Conservation (phyloP, 2,113 vertebrate species). For the Colinus virginianus region DNA sequence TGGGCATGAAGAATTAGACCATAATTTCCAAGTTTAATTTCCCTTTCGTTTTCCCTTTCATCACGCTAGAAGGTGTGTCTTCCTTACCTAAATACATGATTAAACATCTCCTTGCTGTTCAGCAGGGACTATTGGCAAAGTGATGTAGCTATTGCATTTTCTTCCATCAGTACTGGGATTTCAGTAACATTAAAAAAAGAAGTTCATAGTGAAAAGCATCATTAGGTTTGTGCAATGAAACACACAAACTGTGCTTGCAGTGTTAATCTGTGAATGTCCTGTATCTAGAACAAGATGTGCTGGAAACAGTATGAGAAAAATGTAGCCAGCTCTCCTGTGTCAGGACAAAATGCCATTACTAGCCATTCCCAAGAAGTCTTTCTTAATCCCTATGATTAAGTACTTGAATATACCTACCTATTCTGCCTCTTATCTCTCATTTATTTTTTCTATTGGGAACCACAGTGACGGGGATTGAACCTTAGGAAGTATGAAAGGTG, state of each 20-base stretch:
- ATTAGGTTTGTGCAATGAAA: conserved; percentile 27
- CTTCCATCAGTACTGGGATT: neutral
- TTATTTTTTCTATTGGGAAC: conserved; percentile 26
- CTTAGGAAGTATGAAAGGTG: neutral
- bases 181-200: neutral
- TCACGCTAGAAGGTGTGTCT: conserved; percentile 17
- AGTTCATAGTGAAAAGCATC: neutral
- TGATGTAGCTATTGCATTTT: neutral
- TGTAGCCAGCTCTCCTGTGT: conserved; percentile 18
- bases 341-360: conserved; percentile 26
- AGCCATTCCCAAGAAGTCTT: conserved; percentile 9
- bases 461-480: neutral
- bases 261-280: neutral
- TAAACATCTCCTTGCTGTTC: conserved; percentile 26
- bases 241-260: neutral
- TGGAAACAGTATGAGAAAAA: conserved; percentile 48
- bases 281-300: conserved; percentile 14
- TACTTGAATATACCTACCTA: conserved; percentile 6
- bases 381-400: conserved; percentile 60
- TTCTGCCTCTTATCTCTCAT: conserved; percentile 25
- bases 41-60: conserved; percentile 50
- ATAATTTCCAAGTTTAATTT: conserved; percentile 31
- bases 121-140: conserved; percentile 7
- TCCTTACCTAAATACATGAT: neutral
- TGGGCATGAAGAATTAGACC: conserved; percentile 9